These are phyloP conservation scores for Drosophila pandora DNA, from an alignment of 1,140 invertebrate species.

Conservation along the genomic window DNA sequence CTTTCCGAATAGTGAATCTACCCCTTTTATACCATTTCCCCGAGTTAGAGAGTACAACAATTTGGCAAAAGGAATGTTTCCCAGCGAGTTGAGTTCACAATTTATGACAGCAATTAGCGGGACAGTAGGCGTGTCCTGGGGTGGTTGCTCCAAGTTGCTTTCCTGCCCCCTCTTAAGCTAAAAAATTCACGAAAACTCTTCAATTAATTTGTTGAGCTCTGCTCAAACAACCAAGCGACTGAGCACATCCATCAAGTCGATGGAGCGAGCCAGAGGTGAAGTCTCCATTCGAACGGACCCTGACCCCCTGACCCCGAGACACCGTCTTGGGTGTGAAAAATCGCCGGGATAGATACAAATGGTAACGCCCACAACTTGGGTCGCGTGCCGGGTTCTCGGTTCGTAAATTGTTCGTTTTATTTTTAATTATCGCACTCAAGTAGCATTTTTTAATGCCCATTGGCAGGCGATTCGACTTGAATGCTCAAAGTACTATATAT, in stretches of 20 bases:
- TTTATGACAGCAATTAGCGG: constrained; percentile 77
- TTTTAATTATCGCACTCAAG: constrained; percentile 77
- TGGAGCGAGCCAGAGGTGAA: constrained; percentile 27
- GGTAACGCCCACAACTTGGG: constrained; percentile 30
- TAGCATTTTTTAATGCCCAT: constrained; percentile 49
- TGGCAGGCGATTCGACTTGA: constrained; percentile 22
- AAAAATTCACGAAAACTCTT: constrained; percentile 52
- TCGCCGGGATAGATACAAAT: constrained; percentile 30
- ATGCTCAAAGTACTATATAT: not conserved
- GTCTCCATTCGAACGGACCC: constrained; percentile 19
- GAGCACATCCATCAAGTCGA: constrained; percentile 67
- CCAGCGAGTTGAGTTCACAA: constrained; percentile 52
- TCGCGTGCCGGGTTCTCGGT: constrained; percentile 61
- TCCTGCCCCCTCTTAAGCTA: constrained; percentile 1
- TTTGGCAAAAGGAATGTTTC: constrained; percentile 43
- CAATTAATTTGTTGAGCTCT: constrained; percentile 75
- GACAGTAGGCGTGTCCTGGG: constrained; percentile 50
- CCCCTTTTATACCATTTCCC: constrained; percentile 29
- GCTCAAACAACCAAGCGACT: constrained; percentile 48
- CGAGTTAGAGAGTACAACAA: constrained; percentile 16
- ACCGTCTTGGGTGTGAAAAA: constrained; percentile 56
- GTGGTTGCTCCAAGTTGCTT: constrained; percentile 20
- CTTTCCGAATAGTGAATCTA: constrained; percentile 25
- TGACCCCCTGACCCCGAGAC: constrained; percentile 16
- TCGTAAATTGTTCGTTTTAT: constrained; percentile 73